A percentile compares a stretch with the other conserved stretches of the same genome.
Evolutionary conservation across 2,888 invertebrate genomes (phyloP).

Genomic region (Cataglyphis livida): DNA sequence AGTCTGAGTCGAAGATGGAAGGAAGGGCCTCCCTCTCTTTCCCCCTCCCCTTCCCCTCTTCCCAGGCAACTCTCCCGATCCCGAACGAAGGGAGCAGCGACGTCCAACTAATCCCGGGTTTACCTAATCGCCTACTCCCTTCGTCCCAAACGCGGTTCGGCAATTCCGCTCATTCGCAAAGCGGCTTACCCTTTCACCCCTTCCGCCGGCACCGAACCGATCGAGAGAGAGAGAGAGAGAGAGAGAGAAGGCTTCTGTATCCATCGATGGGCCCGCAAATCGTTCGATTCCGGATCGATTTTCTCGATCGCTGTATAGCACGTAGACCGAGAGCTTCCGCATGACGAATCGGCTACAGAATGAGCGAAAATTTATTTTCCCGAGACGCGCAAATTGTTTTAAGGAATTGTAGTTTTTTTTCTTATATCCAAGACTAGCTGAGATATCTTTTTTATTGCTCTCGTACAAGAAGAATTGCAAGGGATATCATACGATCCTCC

Average conservation of each 20-base stretch:
- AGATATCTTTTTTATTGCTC: not conserved
- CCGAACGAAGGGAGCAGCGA: slow-evolving; percentile 75
- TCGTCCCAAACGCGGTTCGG: slow-evolving; percentile 68
- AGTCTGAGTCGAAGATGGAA: slow-evolving; percentile 54
- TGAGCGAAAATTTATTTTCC: slow-evolving; percentile 5
- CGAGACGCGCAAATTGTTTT: not conserved
- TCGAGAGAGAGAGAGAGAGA: too few relatives aligned
- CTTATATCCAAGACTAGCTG: not conserved
- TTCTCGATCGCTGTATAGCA: not conserved
- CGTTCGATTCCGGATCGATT: slow-evolving; percentile 39
- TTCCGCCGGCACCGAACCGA: slow-evolving; percentile 52
- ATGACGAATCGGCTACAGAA: not conserved
- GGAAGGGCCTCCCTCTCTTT: slow-evolving; percentile 19
- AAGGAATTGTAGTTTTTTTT: not conserved
- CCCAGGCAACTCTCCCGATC: slow-evolving; percentile 52
- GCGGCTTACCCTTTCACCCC: slow-evolving; percentile 83
- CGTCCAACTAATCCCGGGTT: slow-evolving; percentile 85
- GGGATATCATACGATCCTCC: not conserved
- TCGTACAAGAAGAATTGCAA: not conserved
- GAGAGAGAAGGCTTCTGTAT: slow-evolving; percentile 57
- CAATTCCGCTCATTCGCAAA: slow-evolving; percentile 82
- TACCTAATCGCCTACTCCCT: slow-evolving; percentile 84
- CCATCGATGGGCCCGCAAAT: slow-evolving; percentile 9
- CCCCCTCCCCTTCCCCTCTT: not conserved
- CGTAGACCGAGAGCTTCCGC: not conserved